Conservation (phyloP, 2,113 vertebrate species). For the Neoarius graeffei region DNA sequence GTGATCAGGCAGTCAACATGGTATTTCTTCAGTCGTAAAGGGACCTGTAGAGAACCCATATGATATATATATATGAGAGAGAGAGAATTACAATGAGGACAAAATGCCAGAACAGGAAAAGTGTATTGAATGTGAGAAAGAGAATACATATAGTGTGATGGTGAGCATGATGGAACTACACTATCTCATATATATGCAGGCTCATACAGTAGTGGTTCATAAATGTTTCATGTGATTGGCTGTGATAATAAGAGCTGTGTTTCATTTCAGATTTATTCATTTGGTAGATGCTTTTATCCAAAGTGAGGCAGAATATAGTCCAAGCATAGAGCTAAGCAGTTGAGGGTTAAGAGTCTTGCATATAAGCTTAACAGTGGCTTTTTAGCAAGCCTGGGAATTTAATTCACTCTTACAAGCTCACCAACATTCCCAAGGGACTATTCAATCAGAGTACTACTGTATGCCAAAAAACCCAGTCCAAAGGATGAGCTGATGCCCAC, state of each 20-base stretch:
- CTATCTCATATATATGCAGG: not conserved
- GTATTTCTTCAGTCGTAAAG: constrained; percentile 50
- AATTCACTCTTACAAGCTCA: not conserved
- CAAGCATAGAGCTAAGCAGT: not conserved
- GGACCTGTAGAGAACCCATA: constrained; percentile 61
- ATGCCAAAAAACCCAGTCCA: not conserved
- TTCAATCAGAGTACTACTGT: not conserved
- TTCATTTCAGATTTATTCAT: not conserved
- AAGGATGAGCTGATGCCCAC: not conserved
- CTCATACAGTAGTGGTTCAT: not conserved
- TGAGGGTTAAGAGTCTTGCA: not conserved
- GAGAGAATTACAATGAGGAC: not conserved
- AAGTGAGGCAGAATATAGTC: not conserved
- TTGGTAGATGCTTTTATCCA: not conserved
- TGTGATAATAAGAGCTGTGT: not conserved
- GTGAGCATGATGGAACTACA: not conserved
- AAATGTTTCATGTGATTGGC: not conserved
- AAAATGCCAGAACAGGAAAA: not conserved
- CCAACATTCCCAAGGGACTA: not conserved
- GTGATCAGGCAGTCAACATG: constrained; percentile 40
- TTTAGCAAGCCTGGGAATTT: not conserved
- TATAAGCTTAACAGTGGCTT: not conserved
- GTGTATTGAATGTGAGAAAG: not conserved
- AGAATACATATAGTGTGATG: not conserved
- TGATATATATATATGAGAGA: too few species aligned